A percentile compares a stretch with the other conserved stretches of the same genome.
Evolutionary conservation across 2,113 vertebrate genomes (phyloP).

Genomic region (Hipposideros armiger): DNA sequence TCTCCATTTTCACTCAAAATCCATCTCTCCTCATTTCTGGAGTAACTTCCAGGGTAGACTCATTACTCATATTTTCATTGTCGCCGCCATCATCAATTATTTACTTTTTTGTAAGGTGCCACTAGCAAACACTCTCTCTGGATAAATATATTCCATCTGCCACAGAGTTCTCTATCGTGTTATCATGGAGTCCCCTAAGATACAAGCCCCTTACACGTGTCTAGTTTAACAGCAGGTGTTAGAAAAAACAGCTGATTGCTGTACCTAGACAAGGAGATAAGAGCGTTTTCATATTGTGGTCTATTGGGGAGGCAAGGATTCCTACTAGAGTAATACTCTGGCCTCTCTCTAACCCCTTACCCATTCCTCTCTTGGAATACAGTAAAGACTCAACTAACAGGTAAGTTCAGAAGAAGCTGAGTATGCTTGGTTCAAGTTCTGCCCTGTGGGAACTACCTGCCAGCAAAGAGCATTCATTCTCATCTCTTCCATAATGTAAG

Average conservation of each 20-base stretch:
- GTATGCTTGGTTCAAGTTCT: neutral
- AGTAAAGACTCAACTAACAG: neutral
- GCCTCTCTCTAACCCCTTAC: neutral
- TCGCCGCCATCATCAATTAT: constrained; percentile 22
- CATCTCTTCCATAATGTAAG: neutral
- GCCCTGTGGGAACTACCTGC: neutral
- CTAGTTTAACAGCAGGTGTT: constrained; percentile 31
- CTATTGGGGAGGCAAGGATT: neutral
- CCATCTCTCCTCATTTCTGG: constrained; percentile 18
- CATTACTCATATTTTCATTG: constrained; percentile 28
- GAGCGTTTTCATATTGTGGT: neutral
- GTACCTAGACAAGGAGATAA: neutral
- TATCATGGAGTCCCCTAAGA: constrained; percentile 46
- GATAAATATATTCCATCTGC: constrained; percentile 67
- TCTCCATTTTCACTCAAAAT: constrained; percentile 60
- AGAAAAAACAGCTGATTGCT: constrained; percentile 14
- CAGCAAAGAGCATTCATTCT: neutral
- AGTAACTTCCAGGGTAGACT: neutral
- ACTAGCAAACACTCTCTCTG: constrained; percentile 48
- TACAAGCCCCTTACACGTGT: neutral
- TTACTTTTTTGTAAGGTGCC: constrained; percentile 64
- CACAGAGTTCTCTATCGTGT: neutral
- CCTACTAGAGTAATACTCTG: neutral
- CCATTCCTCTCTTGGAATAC: neutral
- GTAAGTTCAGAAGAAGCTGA: neutral